Percentiles rank a stretch among this genome's conserved stretches.
These are phyloP conservation scores for Montipora capricornis DNA, from an alignment of 64 coral and sea anemone species.

Conservation along the genomic window DNA sequence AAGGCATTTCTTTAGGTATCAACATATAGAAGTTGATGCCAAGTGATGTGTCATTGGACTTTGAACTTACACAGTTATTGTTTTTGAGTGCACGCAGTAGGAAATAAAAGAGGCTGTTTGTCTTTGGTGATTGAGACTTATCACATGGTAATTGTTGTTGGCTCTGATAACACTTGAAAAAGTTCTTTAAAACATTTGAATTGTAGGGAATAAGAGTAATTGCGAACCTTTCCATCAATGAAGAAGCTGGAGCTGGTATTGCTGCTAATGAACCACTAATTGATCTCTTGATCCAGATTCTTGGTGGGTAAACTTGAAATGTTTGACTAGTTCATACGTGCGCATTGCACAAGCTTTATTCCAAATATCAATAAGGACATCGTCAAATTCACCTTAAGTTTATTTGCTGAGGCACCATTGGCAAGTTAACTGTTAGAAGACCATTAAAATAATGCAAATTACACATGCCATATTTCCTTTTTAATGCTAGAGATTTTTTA, in stretches of 20 bases:
- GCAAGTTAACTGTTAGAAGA: no score
- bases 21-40: no score
- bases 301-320: slow-evolving; percentile 54
- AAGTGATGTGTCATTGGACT: no score
- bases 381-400: background rate
- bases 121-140: no score
- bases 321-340: background rate
- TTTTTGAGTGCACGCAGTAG: no score
- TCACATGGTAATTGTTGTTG: background rate
- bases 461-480: no score
- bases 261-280: slow-evolving; percentile 72
- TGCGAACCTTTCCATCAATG: slow-evolving; percentile 92
- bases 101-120: no score
- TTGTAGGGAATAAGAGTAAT: slow-evolving; percentile 87
- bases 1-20: no score
- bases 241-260: slow-evolving; percentile 82
- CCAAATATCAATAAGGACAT: background rate
- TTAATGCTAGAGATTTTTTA: no score
- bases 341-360: background rate
- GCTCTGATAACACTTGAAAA: no score
- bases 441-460: no score
- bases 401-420: background rate
- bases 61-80: no score
- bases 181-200: background rate
- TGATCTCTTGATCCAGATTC: slow-evolving; percentile 83